A percentile compares a stretch with the other conserved stretches of the same genome.
Evolutionary conservation across 2,113 vertebrate genomes (phyloP).

Genomic region (Montifringilla adamsi): DNA sequence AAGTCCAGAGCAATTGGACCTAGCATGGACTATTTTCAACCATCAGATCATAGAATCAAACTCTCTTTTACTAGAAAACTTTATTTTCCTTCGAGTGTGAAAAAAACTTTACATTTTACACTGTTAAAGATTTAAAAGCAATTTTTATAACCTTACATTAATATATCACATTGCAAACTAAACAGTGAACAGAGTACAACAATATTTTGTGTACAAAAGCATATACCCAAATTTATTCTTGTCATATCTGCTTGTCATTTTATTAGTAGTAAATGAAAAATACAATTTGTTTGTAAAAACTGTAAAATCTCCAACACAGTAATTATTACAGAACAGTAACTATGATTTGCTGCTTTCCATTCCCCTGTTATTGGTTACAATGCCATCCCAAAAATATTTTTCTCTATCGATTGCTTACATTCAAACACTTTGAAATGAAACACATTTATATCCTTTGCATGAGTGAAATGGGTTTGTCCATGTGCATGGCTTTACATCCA

Average conservation of each 20-base stretch:
- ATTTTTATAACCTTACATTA: conserved; percentile 3
- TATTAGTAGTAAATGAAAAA: conserved; percentile 28
- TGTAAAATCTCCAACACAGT: not conserved
- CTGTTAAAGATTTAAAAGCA: not conserved
- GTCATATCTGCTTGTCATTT: not conserved
- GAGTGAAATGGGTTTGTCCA: not conserved
- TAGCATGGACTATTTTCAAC: not conserved
- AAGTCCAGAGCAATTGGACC: fast-evolving
- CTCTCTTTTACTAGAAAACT: conserved; percentile 51
- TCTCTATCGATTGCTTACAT: not conserved
- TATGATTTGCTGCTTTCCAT: not conserved
- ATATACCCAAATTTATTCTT: not conserved
- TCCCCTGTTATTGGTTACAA: not conserved
- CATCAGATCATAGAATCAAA: not conserved
- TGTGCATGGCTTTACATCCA: not conserved
- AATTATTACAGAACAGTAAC: conserved; percentile 24
- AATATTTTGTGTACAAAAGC: not conserved
- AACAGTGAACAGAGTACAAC: not conserved
- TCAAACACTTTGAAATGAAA: not conserved
- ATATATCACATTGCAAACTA: not conserved
- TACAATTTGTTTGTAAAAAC: conserved; percentile 11
- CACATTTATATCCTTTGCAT: not conserved
- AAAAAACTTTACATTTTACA: conserved; percentile 38
- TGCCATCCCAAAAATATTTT: not conserved
- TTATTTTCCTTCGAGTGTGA: conserved; percentile 29